Conservation (phyloP, 2,888 invertebrate species). For the Stomorhina lunata region DNA sequence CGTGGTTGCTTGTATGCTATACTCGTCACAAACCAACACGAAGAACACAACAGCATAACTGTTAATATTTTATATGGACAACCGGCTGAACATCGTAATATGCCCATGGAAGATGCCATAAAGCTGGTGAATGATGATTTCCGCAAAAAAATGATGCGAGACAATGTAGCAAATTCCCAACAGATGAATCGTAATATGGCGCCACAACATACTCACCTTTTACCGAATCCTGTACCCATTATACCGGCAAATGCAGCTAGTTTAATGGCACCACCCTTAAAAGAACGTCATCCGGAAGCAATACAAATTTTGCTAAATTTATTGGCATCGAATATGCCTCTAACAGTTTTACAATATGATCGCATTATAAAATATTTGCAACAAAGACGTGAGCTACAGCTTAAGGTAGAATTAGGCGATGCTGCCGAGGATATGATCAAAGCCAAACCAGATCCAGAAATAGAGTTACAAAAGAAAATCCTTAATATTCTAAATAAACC, state of each 20-base stretch:
- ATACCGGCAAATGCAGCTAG: conserved; percentile 77
- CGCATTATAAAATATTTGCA: conserved; percentile 86
- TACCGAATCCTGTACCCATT: conserved; percentile 69
- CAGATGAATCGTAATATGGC: conserved; percentile 25
- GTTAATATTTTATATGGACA: conserved; percentile 94
- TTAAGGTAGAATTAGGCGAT: conserved; percentile 88
- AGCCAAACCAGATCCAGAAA: conserved; percentile 78
- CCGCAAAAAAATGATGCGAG: conserved; percentile 82
- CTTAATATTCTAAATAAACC: conserved; percentile 79
- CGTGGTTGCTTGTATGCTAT: conserved; percentile 95
- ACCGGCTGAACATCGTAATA: conserved; percentile 95
- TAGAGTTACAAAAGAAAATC: conserved; percentile 79
- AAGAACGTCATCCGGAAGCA: conserved; percentile 83
- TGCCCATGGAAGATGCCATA: conserved; percentile 95
- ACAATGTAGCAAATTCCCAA: conserved; percentile 73
- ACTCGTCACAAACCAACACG: conserved; percentile 91
- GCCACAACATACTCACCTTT: background rate
- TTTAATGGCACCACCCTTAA: conserved; percentile 80
- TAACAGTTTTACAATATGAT: conserved; percentile 90
- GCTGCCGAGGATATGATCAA: conserved; percentile 78
- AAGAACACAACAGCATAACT: conserved; percentile 91
- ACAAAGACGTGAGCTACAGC: conserved; percentile 87
- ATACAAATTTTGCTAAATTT: conserved; percentile 88
- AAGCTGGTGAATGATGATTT: conserved; percentile 88
- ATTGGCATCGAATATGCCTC: conserved; percentile 89